Base-by-base conservation (phyloP, 2,797 vertebrate species). In the Enteromius trimaculatus region DNA sequence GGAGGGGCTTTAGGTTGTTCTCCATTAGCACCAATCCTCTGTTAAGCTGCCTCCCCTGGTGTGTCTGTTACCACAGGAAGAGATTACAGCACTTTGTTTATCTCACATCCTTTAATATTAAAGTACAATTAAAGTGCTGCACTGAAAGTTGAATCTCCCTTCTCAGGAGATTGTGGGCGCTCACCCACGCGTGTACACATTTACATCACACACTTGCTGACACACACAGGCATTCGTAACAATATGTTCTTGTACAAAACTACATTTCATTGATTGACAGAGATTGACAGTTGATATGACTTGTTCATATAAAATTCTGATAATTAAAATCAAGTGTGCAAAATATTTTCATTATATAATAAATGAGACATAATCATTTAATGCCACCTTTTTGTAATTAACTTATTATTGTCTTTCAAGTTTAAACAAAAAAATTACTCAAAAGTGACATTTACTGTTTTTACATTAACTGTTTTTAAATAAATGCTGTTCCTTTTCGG, bases 61-160 rank as follows among this genome's bases (percentile, higher is more conserved):
- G 85, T 86, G 72, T 81, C 84, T 72, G 66, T 60, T 51, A 58
- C 81, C 51, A 64, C 77, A 51, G 53, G 29, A 79, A 83, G 64
- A 82, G 79, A 88, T 79, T 87, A 77, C 82, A 79, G 60, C 62
- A 80, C 85, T 84, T 84, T 85, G 87, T 88, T 88, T 88, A 89
- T 87, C 79, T 81, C 82, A 58, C 84, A 87, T 76, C 53, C 80
- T 77, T 77, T 64, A 76, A 84, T 86, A 89, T 88, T 87, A 88
- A 90, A 84, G 84, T 62, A 87, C 75, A 86, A 88, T 88, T 87
- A 89, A 88, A 88, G 80, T 64, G 80, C 83, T 80, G 85, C 81
- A 62, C 39, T 86, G 84, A 82, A 85, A 85, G 84, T 80, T 81
- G 51, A 80, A 72, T 83, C 85, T 81, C 80, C 53, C 34, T 66